phyloP scores from a whole-genome alignment of 2,888 invertebrate genomes.

The Pterostichus niger region DNA sequence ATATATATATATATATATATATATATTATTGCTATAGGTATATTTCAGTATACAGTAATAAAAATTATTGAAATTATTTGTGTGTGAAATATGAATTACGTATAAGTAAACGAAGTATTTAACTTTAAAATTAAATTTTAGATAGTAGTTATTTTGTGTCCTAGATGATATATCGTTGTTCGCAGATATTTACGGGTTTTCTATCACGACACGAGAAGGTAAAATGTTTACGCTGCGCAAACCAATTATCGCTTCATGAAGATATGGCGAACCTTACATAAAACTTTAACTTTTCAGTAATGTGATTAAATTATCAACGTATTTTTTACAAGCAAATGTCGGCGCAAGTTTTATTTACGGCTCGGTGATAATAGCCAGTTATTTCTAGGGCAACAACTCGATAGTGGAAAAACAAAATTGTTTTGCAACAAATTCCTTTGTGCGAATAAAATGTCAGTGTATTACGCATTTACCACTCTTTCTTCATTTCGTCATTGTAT shows the following conservation, averaged over 20 bases:
- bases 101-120: no score
- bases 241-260: slow-evolving; percentile 29
- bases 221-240: slow-evolving; percentile 33
- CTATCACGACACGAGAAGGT: slow-evolving; percentile 4
- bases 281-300: slow-evolving; percentile 62
- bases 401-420: slow-evolving; percentile 28
- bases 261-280: slow-evolving; percentile 57
- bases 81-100: no score
- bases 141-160: no score
- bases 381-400: slow-evolving; percentile 62
- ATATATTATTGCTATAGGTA: no score
- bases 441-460: neutral
- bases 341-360: slow-evolving; percentile 55
- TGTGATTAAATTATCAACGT: slow-evolving; percentile 64
- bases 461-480: slow-evolving; percentile 7
- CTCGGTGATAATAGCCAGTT: slow-evolving; percentile 29
- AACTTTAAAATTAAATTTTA: no score
- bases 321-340: slow-evolving; percentile 63
- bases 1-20: no score
- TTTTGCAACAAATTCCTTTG: slow-evolving; percentile 38
- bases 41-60: no score
- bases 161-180: slow-evolving; percentile 1
- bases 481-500: neutral
- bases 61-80: no score
- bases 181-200: slow-evolving; percentile 15